These are phyloP conservation scores for Gymnarchus niloticus DNA, from an alignment of 2,113 vertebrate species.

Conservation along the genomic window DNA sequence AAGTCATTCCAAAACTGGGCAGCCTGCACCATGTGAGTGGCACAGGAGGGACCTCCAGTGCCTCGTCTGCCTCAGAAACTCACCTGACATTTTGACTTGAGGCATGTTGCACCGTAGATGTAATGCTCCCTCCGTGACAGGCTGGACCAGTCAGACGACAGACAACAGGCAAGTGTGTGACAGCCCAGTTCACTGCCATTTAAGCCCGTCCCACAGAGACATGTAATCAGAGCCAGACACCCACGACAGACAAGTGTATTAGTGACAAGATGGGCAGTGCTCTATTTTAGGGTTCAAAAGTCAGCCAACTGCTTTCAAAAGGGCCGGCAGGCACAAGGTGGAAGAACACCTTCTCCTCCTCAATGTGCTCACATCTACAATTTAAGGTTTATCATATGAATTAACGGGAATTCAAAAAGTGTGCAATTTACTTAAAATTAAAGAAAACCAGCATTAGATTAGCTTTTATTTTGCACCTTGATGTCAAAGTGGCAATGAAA, in stretches of 20 bases:
- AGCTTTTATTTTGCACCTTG: constrained; percentile 18
- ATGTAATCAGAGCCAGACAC: constrained; percentile 56
- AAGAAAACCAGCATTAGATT: constrained; percentile 8
- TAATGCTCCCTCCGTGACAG: constrained; percentile 36
- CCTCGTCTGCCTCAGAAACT: constrained; percentile 44
- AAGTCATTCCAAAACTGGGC: not conserved
- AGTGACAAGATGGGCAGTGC: constrained; percentile 29
- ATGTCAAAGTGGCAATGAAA: constrained; percentile 22
- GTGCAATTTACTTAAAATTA: constrained; percentile 19
- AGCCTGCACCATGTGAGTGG: not conserved
- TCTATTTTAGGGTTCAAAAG: constrained; percentile 60
- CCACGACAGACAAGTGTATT: constrained; percentile 36
- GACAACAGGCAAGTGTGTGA: constrained; percentile 45
- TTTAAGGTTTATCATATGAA: not conserved
- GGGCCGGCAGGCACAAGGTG: not conserved
- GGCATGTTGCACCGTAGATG: constrained; percentile 60
- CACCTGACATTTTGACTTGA: constrained; percentile 68
- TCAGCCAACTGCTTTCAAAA: constrained; percentile 23
- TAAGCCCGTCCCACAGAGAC: constrained; percentile 36
- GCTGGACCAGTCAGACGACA: constrained; percentile 38
- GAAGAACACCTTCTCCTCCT: not conserved
- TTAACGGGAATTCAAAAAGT: not conserved
- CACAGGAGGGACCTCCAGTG: not conserved
- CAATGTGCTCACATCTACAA: not conserved
- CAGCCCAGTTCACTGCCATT: constrained; percentile 30